These are phyloP conservation scores for Andrena fulva DNA, from an alignment of 2,888 invertebrate genomes.

Conservation along the genomic window DNA sequence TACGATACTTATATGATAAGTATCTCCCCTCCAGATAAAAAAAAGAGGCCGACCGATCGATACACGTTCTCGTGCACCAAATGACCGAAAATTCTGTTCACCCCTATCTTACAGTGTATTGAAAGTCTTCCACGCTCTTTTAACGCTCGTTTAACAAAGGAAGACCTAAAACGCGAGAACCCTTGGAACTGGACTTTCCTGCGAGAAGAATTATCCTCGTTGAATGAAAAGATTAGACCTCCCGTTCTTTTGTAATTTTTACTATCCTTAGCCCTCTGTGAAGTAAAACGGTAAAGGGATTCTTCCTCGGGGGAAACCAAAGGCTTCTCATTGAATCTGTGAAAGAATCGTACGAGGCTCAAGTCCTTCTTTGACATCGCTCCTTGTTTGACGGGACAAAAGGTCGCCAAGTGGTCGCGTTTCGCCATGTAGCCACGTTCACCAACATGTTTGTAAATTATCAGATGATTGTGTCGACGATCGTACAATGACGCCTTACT, in stretches of 20 bases:
- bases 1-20: conserved; percentile 25
- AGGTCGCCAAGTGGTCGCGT: conserved; percentile 24
- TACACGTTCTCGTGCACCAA: no score
- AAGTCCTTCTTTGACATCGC: not conserved
- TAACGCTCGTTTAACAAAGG: not conserved
- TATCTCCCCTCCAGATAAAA: not conserved
- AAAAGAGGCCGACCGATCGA: not conserved
- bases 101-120: no score
- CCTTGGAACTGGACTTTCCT: not conserved
- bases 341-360: no score
- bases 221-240: not conserved
- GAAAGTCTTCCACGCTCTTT: no score
- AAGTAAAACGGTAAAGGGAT: not conserved
- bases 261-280: not conserved
- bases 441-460: conserved; percentile 26
- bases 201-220: not conserved
- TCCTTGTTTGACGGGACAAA: conserved; percentile 3
- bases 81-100: no score
- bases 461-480: conserved; percentile 40
- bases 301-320: not conserved
- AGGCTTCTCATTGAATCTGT: not conserved
- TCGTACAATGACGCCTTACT: conserved; percentile 48
- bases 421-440: conserved; percentile 4
- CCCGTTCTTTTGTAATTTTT: not conserved
- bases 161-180: not conserved